Conservation (phyloP, 2,797 vertebrate genomes). For the Molossus alvarezi region DNA sequence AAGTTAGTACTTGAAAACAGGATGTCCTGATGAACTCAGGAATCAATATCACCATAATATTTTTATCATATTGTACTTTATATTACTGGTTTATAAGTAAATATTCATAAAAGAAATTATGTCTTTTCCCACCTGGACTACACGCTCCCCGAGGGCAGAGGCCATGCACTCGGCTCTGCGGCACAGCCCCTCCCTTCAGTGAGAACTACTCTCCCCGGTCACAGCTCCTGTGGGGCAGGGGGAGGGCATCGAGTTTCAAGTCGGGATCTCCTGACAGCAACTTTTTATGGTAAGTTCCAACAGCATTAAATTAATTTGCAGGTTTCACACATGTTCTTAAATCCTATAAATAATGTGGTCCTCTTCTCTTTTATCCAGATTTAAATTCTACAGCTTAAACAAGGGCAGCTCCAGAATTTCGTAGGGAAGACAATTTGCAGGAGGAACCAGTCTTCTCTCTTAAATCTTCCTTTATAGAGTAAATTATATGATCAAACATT, state of each 20-base stretch:
- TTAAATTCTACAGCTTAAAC: neutral
- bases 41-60: no score
- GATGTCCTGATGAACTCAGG: neutral
- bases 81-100: neutral
- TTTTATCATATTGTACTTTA: neutral
- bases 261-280: neutral
- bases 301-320: neutral
- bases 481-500: neutral
- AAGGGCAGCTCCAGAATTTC: neutral
- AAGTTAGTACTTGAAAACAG: neutral
- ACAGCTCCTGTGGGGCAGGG: neutral
- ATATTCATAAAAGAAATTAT: neutral
- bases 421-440: neutral
- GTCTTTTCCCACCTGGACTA: neutral
- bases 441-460: neutral
- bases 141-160: neutral
- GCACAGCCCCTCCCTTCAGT: neutral
- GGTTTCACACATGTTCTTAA: neutral
- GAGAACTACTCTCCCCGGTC: neutral
- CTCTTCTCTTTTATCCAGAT: neutral
- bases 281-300: neutral
- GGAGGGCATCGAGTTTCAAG: neutral
- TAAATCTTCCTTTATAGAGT: neutral
- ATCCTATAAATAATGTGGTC: neutral
- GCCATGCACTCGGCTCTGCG: rapidly evolving